Conservation (phyloP, 2,113 vertebrate species). For the Pithys albifrons region DNA sequence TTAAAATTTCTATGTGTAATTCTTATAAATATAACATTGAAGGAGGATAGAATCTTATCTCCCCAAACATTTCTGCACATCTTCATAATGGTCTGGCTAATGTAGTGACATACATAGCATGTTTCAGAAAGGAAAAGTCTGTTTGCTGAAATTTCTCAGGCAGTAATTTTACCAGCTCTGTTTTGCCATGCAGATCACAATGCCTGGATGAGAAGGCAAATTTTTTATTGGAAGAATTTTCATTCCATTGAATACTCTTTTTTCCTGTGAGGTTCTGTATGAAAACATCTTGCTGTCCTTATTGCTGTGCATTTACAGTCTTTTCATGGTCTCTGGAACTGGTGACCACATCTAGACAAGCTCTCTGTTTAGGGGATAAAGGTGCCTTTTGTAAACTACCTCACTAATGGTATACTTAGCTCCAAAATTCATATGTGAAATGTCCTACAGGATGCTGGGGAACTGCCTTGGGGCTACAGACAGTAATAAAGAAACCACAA, state of each 20-base stretch:
- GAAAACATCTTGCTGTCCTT: not conserved
- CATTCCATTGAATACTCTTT: not conserved
- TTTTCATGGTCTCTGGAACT: slow-evolving; percentile 78
- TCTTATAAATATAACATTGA: not conserved
- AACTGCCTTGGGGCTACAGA: slow-evolving; percentile 67
- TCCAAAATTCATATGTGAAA: slow-evolving; percentile 75
- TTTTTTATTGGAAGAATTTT: not conserved
- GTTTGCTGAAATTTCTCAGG: not conserved
- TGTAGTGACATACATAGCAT: not conserved
- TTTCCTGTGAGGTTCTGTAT: not conserved
- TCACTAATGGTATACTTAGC: slow-evolving; percentile 79
- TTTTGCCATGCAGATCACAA: not conserved
- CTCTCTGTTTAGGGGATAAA: slow-evolving; percentile 73
- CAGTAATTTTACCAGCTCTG: not conserved
- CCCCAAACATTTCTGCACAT: not conserved
- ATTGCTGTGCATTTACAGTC: slow-evolving; percentile 52
- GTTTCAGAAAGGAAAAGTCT: not conserved
- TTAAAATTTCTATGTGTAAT: not conserved
- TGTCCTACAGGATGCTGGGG: slow-evolving; percentile 73
- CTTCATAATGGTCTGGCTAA: not conserved
- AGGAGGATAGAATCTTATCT: not conserved
- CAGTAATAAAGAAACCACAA: slow-evolving; percentile 6
- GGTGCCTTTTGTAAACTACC: slow-evolving; percentile 80
- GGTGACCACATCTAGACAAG: slow-evolving; percentile 77
- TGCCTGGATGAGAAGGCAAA: not conserved